Evolutionary conservation across 2,113 vertebrate species (phyloP), one percentile per base, ranked within the genome.

Genomic region (Piliocolobus tephrosceles): DNA sequence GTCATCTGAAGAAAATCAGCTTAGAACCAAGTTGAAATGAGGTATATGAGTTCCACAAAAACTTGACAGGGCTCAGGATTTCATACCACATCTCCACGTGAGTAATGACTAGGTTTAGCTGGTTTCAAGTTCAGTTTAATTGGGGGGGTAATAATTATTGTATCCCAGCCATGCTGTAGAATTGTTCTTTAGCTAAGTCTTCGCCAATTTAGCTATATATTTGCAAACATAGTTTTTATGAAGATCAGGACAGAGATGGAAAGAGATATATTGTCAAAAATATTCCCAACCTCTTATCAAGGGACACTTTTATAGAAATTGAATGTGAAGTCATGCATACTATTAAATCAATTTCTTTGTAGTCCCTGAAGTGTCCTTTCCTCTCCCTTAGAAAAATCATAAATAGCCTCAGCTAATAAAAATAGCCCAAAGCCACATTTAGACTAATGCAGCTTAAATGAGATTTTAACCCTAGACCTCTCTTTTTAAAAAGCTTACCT

Each of bases 391-490:
- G 90, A 96, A 86, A 98, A 98, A 97, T 97, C 84, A 89, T 97
- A 98, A 97, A 98, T 98, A 98, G 45, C 30, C 97, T 50, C 92
- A 88, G 43, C 78, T 98, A 97, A 94, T 97, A 97, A 72, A 91
- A 98, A 98, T 96, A 98, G 96, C 98, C 96, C 88, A 98, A 98
- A 98, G 98, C 97, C 97, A 98, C 96, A 95, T 98, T 98, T 98
- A 97, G 97, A 93, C 89, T 98, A 98, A 98, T 98, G 95, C 89
- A 97, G 95, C 97, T 97, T 98, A 98, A 98, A 98, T 98, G 98
- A 98, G 98, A 98, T 98, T 98, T 98, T 99, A 99, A 99, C 98
- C 98, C 98, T 98, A 94, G 97, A 98, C 98, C 98, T 99, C 94
- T 80, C 96, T 97, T 98, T 98, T 84, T 90, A 78, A 98, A 98